These are phyloP conservation scores for Tichodroma muraria DNA, from an alignment of 2,113 vertebrate species.

Conservation along the genomic window DNA sequence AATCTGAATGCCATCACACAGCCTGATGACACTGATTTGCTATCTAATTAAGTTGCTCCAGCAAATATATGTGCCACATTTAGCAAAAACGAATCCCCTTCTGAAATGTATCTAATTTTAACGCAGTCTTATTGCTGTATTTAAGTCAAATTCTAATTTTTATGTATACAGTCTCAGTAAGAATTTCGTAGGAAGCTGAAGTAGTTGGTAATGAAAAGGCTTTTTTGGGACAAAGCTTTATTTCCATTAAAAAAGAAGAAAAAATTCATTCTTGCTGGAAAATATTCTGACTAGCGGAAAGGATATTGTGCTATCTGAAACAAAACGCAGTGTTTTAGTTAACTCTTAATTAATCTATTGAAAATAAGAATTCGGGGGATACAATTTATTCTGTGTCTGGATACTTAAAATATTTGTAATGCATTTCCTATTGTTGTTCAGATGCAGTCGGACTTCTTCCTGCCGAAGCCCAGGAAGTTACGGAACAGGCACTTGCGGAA, in stretches of 20 bases:
- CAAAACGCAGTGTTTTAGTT: background rate
- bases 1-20: background rate
- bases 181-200: background rate
- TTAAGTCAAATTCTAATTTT: background rate
- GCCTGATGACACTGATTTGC: background rate
- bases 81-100: background rate
- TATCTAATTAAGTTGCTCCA: background rate
- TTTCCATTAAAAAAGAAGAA: background rate
- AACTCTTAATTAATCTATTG: background rate
- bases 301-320: background rate
- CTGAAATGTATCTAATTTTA: background rate
- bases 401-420: background rate
- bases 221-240: background rate
- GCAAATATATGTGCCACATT: background rate
- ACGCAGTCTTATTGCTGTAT: background rate
- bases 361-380: background rate
- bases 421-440: conserved; percentile 6
- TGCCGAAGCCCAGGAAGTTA: conserved; percentile 86
- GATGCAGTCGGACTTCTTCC: conserved; percentile 92
- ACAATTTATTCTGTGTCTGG: background rate
- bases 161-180: background rate
- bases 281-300: background rate
- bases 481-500: conserved; percentile 90
- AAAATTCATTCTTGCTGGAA: background rate
- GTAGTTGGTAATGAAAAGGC: background rate